Conservation (phyloP, 2,113 vertebrate genomes). For the Pipa parva region DNA sequence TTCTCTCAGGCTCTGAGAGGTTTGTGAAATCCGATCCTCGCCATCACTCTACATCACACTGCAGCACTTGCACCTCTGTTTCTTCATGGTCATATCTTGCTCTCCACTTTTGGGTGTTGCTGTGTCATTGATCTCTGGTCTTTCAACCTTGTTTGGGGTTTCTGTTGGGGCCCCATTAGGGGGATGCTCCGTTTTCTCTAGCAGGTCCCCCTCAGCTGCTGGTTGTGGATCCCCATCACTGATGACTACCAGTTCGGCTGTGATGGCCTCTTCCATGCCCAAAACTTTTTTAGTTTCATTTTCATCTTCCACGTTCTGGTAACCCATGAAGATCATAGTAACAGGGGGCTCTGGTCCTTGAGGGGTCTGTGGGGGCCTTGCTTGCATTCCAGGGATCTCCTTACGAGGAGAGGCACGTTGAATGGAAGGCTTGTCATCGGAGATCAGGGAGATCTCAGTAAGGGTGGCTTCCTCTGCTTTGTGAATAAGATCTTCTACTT, state of each 20-base stretch:
- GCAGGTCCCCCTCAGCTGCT: slow-evolving; percentile 45
- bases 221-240: slow-evolving; percentile 67
- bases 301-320: slow-evolving; percentile 89
- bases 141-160: slow-evolving; percentile 48
- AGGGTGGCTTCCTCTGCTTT: slow-evolving; percentile 80
- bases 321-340: slow-evolving; percentile 98
- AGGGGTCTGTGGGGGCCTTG: slow-evolving; percentile 64
- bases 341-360: slow-evolving; percentile 75
- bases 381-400: slow-evolving; percentile 74
- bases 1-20: slow-evolving; percentile 12
- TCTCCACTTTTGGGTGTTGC: slow-evolving; percentile 52
- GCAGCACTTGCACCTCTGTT: slow-evolving; percentile 90
- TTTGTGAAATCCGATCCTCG: slow-evolving; percentile 16
- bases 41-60: slow-evolving; percentile 78
- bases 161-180: slow-evolving; percentile 66
- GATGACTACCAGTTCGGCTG: slow-evolving; percentile 85
- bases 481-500: slow-evolving; percentile 90
- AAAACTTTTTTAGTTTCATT: slow-evolving; percentile 83
- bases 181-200: slow-evolving; percentile 55
- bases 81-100: slow-evolving; percentile 72
- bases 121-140: slow-evolving; percentile 44
- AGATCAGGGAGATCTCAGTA: slow-evolving; percentile 43
- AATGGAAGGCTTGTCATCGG: slow-evolving; percentile 34
- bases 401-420: slow-evolving; percentile 54
- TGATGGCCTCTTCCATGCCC: slow-evolving; percentile 82